Evolutionary conservation across 2,888 invertebrate species (phyloP).

Genomic region (Hymenopus coronatus): DNA sequence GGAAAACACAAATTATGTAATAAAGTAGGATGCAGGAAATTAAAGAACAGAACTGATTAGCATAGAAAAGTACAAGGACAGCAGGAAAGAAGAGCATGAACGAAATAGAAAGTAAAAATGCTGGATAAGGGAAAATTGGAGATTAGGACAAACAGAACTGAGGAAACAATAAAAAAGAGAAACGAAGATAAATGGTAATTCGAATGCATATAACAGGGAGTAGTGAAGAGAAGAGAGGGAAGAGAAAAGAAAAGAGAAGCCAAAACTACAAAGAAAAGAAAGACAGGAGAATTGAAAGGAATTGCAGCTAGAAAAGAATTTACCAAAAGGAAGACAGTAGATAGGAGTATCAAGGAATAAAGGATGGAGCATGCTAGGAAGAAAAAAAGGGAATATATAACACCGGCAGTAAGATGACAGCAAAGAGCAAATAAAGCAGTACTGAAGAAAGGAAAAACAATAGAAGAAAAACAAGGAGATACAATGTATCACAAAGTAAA

Average conservation of each 20-base stretch:
- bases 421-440: neutral
- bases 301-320: neutral
- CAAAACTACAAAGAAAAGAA: neutral
- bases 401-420: neutral
- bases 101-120: neutral
- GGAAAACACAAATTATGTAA: neutral
- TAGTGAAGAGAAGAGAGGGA: neutral
- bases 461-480: neutral
- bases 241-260: neutral
- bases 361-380: neutral
- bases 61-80: neutral
- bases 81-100: neutral
- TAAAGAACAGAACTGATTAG: neutral
- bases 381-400: neutral
- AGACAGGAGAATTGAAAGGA: neutral
- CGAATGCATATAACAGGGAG: too few relatives aligned
- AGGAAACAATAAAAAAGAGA: neutral
- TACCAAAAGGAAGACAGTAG: neutral
- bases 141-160: neutral
- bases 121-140: neutral
- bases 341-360: neutral
- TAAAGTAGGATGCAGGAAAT: neutral
- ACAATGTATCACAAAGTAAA: neutral
- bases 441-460: neutral
- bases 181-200: neutral